Conservation (phyloP, 2,113 vertebrate species). For the Cranoglanis bouderius region DNA sequence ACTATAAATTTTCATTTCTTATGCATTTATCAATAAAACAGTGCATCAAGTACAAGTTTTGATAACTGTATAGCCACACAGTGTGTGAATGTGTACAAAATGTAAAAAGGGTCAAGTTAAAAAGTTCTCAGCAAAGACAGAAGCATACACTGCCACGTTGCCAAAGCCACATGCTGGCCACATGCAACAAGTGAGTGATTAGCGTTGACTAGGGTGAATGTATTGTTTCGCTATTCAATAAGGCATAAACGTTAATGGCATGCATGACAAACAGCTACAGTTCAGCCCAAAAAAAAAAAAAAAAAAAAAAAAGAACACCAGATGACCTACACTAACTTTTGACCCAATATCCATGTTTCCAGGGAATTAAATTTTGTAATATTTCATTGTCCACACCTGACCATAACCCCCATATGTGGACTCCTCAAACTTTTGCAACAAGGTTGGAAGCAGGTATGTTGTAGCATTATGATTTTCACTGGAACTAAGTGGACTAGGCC, state of each 20-base stretch:
- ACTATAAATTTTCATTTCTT: background rate
- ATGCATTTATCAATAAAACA: background rate
- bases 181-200: background rate
- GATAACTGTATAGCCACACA: background rate
- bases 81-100: background rate
- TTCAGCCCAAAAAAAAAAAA: background rate
- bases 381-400: too few species aligned
- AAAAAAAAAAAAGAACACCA: background rate
- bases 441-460: too few species aligned
- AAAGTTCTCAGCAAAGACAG: background rate
- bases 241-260: background rate
- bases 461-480: too few species aligned
- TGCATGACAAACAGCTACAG: background rate
- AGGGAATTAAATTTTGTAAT: background rate
- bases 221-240: background rate
- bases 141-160: background rate
- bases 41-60: background rate
- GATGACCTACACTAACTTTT: background rate
- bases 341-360: background rate
- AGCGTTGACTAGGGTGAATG: background rate
- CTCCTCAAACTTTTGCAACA: too few species aligned
- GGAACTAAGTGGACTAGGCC: too few species aligned
- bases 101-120: background rate
- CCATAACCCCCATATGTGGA: too few species aligned
- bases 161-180: background rate